Evolutionary conservation across 1,140 invertebrate species (phyloP).

Genomic region (Anastrepha ludens): DNA sequence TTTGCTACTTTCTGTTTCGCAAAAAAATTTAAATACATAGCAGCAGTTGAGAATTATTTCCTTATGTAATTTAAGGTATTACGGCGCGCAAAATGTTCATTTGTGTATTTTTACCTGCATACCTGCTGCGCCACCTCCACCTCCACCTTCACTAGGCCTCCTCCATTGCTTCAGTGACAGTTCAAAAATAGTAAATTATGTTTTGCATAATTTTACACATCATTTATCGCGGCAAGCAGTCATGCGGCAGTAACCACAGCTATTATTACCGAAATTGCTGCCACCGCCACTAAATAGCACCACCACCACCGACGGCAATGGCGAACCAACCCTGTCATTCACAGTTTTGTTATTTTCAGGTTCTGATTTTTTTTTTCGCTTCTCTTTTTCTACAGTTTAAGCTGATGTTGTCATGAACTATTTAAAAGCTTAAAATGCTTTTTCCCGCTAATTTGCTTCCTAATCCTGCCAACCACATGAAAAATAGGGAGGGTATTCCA

Average conservation of each 20-base stretch:
- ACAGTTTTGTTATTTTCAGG: background rate
- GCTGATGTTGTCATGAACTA: background rate
- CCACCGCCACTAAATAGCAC: background rate
- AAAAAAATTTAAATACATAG: background rate
- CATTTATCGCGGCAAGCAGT: conserved; percentile 27
- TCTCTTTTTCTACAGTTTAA: background rate
- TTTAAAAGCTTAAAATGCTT: conserved; percentile 26
- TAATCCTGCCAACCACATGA: background rate
- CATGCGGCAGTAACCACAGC: background rate
- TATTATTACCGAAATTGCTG: conserved; percentile 29
- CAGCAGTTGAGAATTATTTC: too few relatives aligned
- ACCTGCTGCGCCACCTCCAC: background rate
- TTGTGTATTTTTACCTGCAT: too few relatives aligned
- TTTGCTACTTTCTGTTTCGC: background rate
- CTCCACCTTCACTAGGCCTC: background rate
- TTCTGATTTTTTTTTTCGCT: background rate
- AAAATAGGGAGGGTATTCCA: too few relatives aligned
- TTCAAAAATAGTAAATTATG: conserved; percentile 17
- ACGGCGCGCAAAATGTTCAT: too few relatives aligned
- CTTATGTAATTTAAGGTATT: too few relatives aligned
- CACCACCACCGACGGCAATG: background rate
- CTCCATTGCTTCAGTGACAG: background rate
- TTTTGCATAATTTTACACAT: conserved; percentile 51
- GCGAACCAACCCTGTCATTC: background rate
- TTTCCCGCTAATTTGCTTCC: background rate